Conservation (phyloP, 2,888 invertebrate species). For the Clitarchus hookeri region DNA sequence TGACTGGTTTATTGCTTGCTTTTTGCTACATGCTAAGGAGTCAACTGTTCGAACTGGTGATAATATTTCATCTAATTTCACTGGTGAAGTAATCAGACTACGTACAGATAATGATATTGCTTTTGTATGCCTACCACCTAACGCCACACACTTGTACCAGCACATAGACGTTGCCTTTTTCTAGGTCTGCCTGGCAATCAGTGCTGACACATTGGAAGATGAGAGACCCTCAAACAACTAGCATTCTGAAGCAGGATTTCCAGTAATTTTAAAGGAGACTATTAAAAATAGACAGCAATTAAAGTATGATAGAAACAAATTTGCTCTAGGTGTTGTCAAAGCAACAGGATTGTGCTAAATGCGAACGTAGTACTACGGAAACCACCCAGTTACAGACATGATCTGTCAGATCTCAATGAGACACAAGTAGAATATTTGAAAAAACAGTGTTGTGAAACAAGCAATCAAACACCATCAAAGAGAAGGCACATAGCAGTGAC, state of each 20-base stretch:
- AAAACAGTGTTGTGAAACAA: background rate
- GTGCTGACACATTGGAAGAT: background rate
- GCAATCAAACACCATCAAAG: background rate
- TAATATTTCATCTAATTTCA: slow-evolving; percentile 48
- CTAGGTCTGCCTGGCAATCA: background rate
- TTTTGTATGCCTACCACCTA: slow-evolving; percentile 44
- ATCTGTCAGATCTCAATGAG: background rate
- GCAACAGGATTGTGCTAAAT: background rate
- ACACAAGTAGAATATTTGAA: background rate
- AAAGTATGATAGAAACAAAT: background rate
- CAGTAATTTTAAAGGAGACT: background rate
- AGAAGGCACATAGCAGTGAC: background rate
- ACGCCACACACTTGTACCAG: background rate
- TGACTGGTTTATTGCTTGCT: slow-evolving; percentile 49
- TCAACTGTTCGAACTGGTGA: slow-evolving; percentile 49
- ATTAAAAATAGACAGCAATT: background rate
- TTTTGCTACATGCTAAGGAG: slow-evolving; percentile 45
- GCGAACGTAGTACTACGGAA: background rate
- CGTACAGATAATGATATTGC: slow-evolving; percentile 48
- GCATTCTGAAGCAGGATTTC: background rate
- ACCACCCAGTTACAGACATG: background rate
- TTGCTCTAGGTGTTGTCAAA: background rate
- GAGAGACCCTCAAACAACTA: background rate
- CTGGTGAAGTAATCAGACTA: slow-evolving; percentile 42
- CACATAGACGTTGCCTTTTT: background rate